A percentile compares a stretch with the other conserved stretches of the same genome.
Conservation (phyloP, 2,797 vertebrate species). For the Coregonus suidteri region DNA sequence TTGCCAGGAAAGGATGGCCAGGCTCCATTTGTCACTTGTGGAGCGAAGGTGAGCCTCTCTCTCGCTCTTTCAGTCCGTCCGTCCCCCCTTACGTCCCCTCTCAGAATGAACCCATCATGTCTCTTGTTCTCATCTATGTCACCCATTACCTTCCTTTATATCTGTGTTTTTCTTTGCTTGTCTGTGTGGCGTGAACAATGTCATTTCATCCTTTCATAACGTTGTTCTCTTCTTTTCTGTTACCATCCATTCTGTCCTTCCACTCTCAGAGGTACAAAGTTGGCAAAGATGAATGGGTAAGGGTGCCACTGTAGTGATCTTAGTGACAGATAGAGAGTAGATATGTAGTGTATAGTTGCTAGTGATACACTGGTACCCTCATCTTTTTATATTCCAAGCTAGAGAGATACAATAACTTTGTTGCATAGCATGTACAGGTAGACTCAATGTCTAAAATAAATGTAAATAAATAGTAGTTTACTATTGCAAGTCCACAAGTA, state of each 20-base stretch:
- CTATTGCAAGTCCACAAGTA: too few species aligned
- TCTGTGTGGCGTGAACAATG: conserved; percentile 32
- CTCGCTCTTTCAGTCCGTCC: background rate
- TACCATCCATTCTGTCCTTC: conserved; percentile 40
- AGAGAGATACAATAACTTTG: background rate
- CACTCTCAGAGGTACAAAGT: conserved; percentile 74
- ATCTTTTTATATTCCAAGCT: background rate
- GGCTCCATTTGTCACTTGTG: conserved; percentile 76
- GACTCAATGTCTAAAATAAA: background rate
- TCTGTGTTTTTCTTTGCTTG: conserved; percentile 15
- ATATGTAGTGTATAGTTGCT: background rate
- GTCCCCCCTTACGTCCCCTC: background rate
- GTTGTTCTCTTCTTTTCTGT: conserved; percentile 18
- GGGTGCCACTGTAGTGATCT: conserved; percentile 22
- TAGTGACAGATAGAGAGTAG: background rate
- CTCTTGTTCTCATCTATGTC: conserved; percentile 2
- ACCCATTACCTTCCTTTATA: conserved; percentile 1
- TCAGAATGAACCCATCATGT: conserved; percentile 9
- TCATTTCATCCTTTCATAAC: conserved; percentile 38
- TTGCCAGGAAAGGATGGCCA: conserved; percentile 64
- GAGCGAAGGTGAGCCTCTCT: conserved; percentile 72
- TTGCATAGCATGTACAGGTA: background rate
- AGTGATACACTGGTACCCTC: background rate
- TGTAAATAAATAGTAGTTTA: background rate
- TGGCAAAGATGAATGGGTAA: conserved; percentile 80